Evolutionary conservation across 2,797 vertebrate species (phyloP).

Genomic region (Pithecia hirsuta): DNA sequence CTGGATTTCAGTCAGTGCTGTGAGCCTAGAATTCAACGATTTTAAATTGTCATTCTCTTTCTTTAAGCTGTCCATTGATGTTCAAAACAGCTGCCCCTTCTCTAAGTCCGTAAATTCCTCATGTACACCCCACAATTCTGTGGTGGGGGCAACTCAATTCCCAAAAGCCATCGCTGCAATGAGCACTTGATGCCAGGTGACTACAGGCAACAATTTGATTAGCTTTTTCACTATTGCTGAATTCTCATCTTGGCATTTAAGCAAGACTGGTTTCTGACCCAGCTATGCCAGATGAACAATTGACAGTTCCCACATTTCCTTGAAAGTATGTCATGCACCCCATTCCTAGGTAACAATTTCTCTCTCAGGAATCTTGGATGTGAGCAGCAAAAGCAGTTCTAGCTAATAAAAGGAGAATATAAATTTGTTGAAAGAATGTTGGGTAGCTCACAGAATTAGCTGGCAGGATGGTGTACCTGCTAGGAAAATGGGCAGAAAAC

Average conservation of each 20-base stretch:
- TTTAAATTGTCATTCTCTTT: constrained; percentile 70
- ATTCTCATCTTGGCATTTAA: constrained; percentile 46
- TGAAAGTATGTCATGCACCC: not conserved
- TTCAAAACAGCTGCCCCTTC: constrained; percentile 58
- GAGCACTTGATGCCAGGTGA: constrained; percentile 50
- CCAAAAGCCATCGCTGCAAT: not conserved
- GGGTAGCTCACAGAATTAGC: constrained; percentile 27
- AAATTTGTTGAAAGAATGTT: not conserved
- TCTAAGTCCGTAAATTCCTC: constrained; percentile 69
- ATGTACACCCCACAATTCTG: constrained; percentile 26
- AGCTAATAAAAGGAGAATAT: constrained; percentile 31
- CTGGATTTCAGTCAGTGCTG: constrained; percentile 55
- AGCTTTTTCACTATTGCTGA: constrained; percentile 42
- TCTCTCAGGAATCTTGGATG: not conserved
- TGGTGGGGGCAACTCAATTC: constrained; percentile 37
- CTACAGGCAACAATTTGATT: constrained; percentile 66
- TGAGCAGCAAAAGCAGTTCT: not conserved
- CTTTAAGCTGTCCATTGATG: constrained; percentile 63
- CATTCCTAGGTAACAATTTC: not conserved
- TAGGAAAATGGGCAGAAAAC: constrained; percentile 39
- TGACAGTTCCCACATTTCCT: not conserved
- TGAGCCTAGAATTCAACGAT: constrained; percentile 66
- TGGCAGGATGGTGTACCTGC: not conserved
- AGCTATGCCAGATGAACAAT: constrained; percentile 2
- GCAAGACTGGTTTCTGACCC: constrained; percentile 20